Conservation (phyloP, 2,888 invertebrate species). For the Peribatodes rhomboidaria region DNA sequence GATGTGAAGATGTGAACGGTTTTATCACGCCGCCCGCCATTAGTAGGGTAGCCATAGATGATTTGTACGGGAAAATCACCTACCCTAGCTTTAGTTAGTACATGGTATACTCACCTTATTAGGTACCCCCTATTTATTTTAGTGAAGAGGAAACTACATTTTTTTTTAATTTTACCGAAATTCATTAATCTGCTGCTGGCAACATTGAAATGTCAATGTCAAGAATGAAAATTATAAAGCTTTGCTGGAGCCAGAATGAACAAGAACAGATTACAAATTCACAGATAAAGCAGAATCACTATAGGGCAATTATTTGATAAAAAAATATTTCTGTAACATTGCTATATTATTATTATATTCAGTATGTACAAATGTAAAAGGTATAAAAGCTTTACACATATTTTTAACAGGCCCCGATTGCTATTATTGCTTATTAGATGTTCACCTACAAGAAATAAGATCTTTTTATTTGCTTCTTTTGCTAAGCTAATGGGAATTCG, state of each 20-base stretch:
- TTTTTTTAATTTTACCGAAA: not conserved
- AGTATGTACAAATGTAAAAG: constrained; percentile 8
- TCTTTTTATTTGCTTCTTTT: not conserved
- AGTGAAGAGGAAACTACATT: not conserved
- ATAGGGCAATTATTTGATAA: too few relatives aligned
- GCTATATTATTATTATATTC: not conserved
- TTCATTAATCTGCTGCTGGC: not conserved
- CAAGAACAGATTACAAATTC: not conserved
- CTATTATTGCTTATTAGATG: not conserved
- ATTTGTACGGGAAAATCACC: not conserved
- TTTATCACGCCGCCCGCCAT: not conserved
- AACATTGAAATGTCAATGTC: constrained; percentile 10
- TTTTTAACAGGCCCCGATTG: not conserved
- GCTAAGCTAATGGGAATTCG: not conserved
- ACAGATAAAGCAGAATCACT: not conserved
- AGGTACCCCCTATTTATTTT: not conserved
- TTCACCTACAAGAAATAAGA: not conserved
- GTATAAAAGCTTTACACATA: not conserved
- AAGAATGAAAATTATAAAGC: not conserved
- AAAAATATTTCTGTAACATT: constrained; percentile 1
- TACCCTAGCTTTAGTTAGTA: not conserved
- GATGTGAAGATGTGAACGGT: too few relatives aligned
- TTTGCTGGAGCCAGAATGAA: not conserved
- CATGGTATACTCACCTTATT: not conserved
- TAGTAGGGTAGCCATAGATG: not conserved